Base-by-base conservation (phyloP, 2,113 vertebrate species). In the Propithecus coquereli region DNA sequence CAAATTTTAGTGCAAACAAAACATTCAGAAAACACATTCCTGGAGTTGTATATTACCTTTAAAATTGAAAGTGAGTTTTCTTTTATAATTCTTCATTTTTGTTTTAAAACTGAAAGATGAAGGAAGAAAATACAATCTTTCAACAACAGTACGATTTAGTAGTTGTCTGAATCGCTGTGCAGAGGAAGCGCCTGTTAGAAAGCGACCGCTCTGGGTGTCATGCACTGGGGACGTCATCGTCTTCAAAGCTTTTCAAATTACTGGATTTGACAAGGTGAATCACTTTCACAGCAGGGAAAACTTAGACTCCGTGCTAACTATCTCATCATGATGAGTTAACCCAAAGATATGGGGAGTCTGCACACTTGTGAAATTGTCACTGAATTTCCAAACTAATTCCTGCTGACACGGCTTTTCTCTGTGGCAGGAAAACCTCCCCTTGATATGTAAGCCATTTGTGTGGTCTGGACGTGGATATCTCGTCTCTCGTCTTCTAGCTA, bases 331-430 rank as follows among this genome's bases (percentile, higher is more conserved):
- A 61, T 17, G 54, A 88, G 94, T 88, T 82, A 87, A 52, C 27
- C 54, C 34, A 57, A 76, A 91, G 40, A 83, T 11, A 30, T 0
- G 4, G 13, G 45, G 27, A 82, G 2, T 45, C 82, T 63, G 45
- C 22, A 13, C 22, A 57, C n/a, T 94, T 87, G 94, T 91, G 68
- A 74, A 74, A 91, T 91, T 86, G 74, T 93, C 96, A 87, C 91
- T 83, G 47, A 40, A 11, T 76, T 79, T 95, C 79, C 91, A 91
- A 87, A 93, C 32, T 2, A 32, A 79, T 96, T 89, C 87, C 77
- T 80, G 43, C 16, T 52, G 50, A 43, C 40, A 47, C 11, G 7
- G 45, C 12, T n/a, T 71, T 57, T 93, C 57, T 76, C 79, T 45
- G 8, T 0, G 34, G 71, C 76, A 37, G 14, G 43, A 81, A 90